Conservation (phyloP, 2,797 vertebrate species). For the Sitta carolinensis region DNA sequence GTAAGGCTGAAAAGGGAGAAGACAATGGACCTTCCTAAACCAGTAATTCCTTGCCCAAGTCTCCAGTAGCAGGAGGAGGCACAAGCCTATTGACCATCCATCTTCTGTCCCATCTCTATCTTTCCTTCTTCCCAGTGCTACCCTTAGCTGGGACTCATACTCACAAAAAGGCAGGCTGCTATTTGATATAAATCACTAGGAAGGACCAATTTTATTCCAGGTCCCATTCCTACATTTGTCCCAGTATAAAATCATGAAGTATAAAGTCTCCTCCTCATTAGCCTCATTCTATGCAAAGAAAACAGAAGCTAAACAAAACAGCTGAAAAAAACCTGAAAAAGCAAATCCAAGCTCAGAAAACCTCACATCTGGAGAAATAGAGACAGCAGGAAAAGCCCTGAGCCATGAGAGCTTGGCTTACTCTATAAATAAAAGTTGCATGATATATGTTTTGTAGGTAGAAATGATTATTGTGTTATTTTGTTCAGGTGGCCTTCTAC, state of each 20-base stretch:
- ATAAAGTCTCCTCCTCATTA: neutral
- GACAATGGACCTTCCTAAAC: neutral
- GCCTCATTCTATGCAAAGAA: neutral
- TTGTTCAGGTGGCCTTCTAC: conserved; percentile 17
- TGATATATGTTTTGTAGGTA: neutral
- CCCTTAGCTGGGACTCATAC: neutral
- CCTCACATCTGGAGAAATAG: neutral
- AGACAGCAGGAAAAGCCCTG: neutral
- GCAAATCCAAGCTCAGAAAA: neutral
- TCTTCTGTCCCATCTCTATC: neutral
- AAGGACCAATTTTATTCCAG: neutral
- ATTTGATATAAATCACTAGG: neutral
- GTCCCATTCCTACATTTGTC: neutral
- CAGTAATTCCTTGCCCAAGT: neutral
- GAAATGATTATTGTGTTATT: conserved; percentile 1
- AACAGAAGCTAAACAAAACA: neutral
- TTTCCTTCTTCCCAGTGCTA: neutral
- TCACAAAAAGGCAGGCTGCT: neutral
- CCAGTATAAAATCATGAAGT: neutral
- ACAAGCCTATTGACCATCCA: neutral
- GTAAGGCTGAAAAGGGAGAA: neutral
- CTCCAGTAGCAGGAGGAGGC: neutral
- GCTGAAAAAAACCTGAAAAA: neutral
- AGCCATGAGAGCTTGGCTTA: neutral
- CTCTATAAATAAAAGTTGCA: neutral